Evolutionary conservation across 2,888 invertebrate species (phyloP), one percentile per base, ranked within the genome.

Genomic region (Choristoneura rosaceana): DNA sequence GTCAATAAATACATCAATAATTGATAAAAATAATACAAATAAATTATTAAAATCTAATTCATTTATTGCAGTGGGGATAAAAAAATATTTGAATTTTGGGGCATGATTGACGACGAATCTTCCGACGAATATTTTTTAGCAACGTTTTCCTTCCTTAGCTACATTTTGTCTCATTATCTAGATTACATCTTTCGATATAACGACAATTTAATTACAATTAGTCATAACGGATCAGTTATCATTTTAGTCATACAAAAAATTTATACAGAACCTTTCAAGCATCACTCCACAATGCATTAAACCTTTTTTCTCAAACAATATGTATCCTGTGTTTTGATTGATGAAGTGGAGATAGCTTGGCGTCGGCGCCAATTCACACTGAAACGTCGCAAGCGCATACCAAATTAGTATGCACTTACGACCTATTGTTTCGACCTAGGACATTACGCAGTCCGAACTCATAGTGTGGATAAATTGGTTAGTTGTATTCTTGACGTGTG

Each of bases 321-420:
- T 90, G 89, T 92, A 92, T 92, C 93, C 91, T 92, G 91, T 88
- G 87, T 85, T 88, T 89, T 92, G 92, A 93, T 92, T 90, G 88
- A 92, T 92, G 88, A 85, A 80, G 79, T 77, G 83, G 86, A 89
- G 92, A 91, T 91, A 90, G 85, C 80, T 82, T 80, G 87, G 80
- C 83, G 85, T 87, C 80, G 83, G 80, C 55, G 33, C 68, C 62
- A 43, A 50, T 69, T 50, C 17, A n/a, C 61, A 17, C 14, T 47
- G 43, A 62, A 73, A 68, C 41, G 47, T 2, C 33, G 4, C n/a
- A 69, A 34, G 15, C 47, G 17, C 59, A 17, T 41, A 41, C 15
- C 4, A 14, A 43, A 43, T 34, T 9, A 17, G 34, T 34, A 45
- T 3, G 7, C 10, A 52, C 52, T 45, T 73, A 33, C n/a, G 52